Evolutionary conservation across 1,140 invertebrate genomes (phyloP).

Genomic region (Drosophila setifemur): DNA sequence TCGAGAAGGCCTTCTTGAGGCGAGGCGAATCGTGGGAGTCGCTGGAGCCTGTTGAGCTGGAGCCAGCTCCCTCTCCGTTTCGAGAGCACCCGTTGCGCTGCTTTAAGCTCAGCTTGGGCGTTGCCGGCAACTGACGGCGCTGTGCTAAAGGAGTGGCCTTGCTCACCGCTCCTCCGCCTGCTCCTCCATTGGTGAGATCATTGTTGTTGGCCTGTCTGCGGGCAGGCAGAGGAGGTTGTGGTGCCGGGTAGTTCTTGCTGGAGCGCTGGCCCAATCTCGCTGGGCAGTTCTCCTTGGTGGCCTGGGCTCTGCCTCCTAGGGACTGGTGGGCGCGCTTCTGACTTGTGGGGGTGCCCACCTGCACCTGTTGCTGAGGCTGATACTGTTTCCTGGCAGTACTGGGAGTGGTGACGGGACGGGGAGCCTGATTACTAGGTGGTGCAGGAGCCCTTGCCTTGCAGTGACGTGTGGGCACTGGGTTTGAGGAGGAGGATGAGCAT

Average conservation of each 20-base stretch:
- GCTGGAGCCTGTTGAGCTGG: slow-evolving; percentile 65
- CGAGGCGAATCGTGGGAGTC: slow-evolving; percentile 74
- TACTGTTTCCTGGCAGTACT: slow-evolving; percentile 58
- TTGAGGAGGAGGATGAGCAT: slow-evolving; percentile 30
- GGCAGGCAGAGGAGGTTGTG: slow-evolving; percentile 57
- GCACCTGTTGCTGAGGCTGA: slow-evolving; percentile 26
- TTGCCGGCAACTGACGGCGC: slow-evolving; percentile 57
- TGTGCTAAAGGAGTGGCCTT: slow-evolving; percentile 55
- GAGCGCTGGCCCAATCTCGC: slow-evolving; percentile 52
- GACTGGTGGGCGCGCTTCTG: slow-evolving; percentile 78
- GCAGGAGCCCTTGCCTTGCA: slow-evolving; percentile 54
- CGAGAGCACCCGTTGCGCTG: slow-evolving; percentile 35
- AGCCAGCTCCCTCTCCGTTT: slow-evolving; percentile 10
- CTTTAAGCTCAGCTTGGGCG: slow-evolving; percentile 57
- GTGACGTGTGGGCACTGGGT: slow-evolving; percentile 22
- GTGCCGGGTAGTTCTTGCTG: slow-evolving; percentile 73
- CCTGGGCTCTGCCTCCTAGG: slow-evolving; percentile 16
- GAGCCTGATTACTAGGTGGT: slow-evolving; percentile 27
- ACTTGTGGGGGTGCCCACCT: slow-evolving; percentile 32
- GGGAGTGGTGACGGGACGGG: slow-evolving; percentile 25
- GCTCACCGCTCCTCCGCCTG: background rate
- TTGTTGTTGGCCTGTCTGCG: slow-evolving; percentile 52
- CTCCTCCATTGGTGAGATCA: slow-evolving; percentile 60
- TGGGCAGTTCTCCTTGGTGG: slow-evolving; percentile 74
- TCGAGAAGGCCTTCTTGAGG: slow-evolving; percentile 78